phyloP scores from a whole-genome alignment of 1,140 invertebrate genomes.

The Polyergus mexicanus region DNA sequence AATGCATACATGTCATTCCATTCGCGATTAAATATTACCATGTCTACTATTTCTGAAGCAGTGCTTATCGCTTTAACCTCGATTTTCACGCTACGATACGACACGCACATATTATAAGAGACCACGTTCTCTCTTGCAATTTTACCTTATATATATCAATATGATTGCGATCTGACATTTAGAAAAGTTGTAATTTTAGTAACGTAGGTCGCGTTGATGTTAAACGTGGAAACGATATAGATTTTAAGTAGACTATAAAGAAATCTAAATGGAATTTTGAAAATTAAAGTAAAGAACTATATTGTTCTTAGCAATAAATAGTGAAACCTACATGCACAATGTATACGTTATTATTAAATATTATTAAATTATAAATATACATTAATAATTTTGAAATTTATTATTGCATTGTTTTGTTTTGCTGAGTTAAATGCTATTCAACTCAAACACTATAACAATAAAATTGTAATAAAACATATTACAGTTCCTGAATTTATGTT shows the following conservation, averaged over 20 bases:
- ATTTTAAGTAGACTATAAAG: neutral
- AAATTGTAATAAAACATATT: neutral
- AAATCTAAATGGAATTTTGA: neutral
- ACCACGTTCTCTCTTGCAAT: slow-evolving; percentile 40
- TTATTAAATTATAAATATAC: neutral
- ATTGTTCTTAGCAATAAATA: neutral
- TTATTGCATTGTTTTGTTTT: neutral
- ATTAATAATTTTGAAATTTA: neutral
- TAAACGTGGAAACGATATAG: slow-evolving; percentile 1
- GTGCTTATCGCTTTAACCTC: slow-evolving; percentile 41
- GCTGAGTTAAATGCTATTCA: neutral
- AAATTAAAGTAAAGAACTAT: neutral
- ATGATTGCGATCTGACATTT: slow-evolving; percentile 30
- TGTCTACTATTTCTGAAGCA: slow-evolving; percentile 27
- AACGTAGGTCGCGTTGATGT: neutral
- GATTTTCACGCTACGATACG: slow-evolving; percentile 35
- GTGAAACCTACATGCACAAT: neutral
- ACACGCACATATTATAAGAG: slow-evolving; percentile 34
- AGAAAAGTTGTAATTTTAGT: slow-evolving; percentile 15
- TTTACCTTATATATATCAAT: slow-evolving; percentile 30
- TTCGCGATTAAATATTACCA: neutral
- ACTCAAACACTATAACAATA: neutral
- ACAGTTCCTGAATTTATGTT: neutral
- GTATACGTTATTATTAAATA: neutral
- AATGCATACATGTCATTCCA: neutral